Percentiles rank a stretch among this genome's conserved stretches.
Evolutionary conservation across 1,140 invertebrate species (phyloP).

Genomic region (Gryon sp.): DNA sequence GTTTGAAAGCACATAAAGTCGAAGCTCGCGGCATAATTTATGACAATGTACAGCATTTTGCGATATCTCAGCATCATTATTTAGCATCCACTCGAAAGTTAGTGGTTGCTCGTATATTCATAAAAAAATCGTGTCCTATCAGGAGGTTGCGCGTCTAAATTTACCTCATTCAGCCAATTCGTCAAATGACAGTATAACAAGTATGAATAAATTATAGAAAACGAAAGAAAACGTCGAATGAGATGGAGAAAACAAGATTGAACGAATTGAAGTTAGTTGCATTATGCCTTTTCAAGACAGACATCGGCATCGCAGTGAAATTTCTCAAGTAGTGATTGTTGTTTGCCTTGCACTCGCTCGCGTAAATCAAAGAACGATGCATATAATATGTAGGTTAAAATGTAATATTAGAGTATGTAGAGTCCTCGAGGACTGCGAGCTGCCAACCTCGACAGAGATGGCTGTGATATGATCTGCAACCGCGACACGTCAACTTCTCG

Average conservation of each 20-base stretch:
- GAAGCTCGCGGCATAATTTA: too few species aligned
- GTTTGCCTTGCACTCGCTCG: conserved; percentile 11
- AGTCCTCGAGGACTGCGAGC: conserved; percentile 69
- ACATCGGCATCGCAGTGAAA: conserved; percentile 4
- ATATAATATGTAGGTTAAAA: conserved; percentile 73
- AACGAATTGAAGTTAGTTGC: too few species aligned
- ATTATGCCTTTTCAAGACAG: too few species aligned
- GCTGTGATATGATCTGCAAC: conserved; percentile 71
- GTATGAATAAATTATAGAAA: too few species aligned
- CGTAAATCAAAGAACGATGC: conserved; percentile 43
- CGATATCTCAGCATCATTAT: too few species aligned
- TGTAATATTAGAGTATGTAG: conserved; percentile 72
- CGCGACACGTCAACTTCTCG: conserved; percentile 54
- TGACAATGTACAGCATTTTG: too few species aligned
- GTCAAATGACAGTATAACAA: background rate
- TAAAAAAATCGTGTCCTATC: conserved; percentile 19
- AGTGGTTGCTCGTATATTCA: too few species aligned
- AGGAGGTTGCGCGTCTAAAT: conserved; percentile 1
- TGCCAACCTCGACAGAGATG: conserved; percentile 77
- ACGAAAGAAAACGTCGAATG: too few species aligned
- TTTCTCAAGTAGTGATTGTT: conserved; percentile 54
- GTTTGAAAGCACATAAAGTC: too few species aligned
- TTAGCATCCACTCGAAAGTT: too few species aligned
- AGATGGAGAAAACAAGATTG: too few species aligned
- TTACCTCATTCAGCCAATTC: conserved; percentile 1